phyloP scores from a whole-genome alignment of 2,113 vertebrate genomes.

The Lanius collurio region DNA sequence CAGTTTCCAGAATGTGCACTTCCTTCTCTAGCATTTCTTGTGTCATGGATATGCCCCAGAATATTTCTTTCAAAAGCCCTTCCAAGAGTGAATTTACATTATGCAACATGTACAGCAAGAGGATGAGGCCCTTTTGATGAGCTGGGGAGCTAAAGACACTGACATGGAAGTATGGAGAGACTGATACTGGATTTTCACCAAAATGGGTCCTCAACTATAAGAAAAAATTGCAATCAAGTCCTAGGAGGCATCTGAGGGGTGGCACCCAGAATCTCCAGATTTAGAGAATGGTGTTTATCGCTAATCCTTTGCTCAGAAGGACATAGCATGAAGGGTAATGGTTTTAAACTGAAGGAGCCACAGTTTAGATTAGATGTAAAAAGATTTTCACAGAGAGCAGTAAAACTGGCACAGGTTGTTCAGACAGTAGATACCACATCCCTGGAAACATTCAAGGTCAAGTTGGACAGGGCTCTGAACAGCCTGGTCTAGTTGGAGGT shows the following conservation, averaged over 20 bases:
- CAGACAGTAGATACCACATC: not conserved
- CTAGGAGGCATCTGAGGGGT: not conserved
- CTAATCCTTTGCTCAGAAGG: not conserved
- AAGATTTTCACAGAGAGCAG: not conserved
- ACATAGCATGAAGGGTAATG: rapidly evolving
- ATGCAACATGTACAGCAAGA: not conserved
- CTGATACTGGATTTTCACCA: not conserved
- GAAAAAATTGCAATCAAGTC: not conserved
- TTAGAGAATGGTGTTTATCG: not conserved
- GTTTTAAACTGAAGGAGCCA: not conserved
- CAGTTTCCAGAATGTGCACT: not conserved
- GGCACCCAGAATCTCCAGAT: not conserved
- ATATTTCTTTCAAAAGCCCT: not conserved
- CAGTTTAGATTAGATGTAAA: not conserved
- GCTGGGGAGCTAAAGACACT: not conserved
- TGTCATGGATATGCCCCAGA: too few species aligned
- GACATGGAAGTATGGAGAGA: not conserved
- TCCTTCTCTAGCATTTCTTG: not conserved
- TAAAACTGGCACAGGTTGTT: not conserved
- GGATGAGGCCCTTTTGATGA: not conserved
- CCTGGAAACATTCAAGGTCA: not conserved
- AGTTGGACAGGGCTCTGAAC: not conserved
- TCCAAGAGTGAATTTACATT: not conserved
- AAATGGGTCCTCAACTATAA: not conserved
- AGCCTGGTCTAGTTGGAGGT: not conserved